Evolutionary conservation across 2,888 invertebrate genomes (phyloP).

Genomic region (Notodonta dromedarius): DNA sequence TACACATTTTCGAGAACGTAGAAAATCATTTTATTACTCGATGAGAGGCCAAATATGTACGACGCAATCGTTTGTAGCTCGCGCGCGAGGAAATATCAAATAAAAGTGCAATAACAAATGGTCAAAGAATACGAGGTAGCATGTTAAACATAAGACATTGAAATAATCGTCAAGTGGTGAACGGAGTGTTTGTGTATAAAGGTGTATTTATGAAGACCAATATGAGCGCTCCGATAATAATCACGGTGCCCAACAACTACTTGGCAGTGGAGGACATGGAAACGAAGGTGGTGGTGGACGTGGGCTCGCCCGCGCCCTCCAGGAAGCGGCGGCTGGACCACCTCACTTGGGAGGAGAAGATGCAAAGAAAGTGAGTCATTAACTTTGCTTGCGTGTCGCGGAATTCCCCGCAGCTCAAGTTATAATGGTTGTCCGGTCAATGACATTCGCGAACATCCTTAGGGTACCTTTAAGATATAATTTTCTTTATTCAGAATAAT

Average conservation of each 20-base stretch:
- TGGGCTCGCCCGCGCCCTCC: slow-evolving; percentile 62
- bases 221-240: slow-evolving; percentile 81
- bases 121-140: slow-evolving; percentile 47
- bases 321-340: slow-evolving; percentile 92
- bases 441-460: slow-evolving; percentile 12
- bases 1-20: slow-evolving; percentile 59
- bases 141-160: slow-evolving; percentile 62
- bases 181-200: slow-evolving; percentile 51
- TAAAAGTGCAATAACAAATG: slow-evolving; percentile 60
- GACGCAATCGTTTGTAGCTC: slow-evolving; percentile 65
- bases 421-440: slow-evolving; percentile 21
- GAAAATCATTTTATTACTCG: slow-evolving; percentile 56
- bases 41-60: slow-evolving; percentile 68
- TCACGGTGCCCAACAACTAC: slow-evolving; percentile 79
- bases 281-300: slow-evolving; percentile 61
- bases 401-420: slow-evolving; percentile 30
- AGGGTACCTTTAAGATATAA: too few species aligned
- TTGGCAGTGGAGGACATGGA: slow-evolving; percentile 68
- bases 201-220: slow-evolving; percentile 49
- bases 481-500: too few species aligned
- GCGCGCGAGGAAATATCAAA: slow-evolving; percentile 56
- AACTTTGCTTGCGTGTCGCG: slow-evolving; percentile 56
- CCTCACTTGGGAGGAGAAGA: slow-evolving; percentile 93
- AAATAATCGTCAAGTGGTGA: slow-evolving; percentile 46
- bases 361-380: slow-evolving; percentile 91